phyloP scores from a whole-genome alignment of 2,113 vertebrate genomes.

The Artemisiospiza belli region DNA sequence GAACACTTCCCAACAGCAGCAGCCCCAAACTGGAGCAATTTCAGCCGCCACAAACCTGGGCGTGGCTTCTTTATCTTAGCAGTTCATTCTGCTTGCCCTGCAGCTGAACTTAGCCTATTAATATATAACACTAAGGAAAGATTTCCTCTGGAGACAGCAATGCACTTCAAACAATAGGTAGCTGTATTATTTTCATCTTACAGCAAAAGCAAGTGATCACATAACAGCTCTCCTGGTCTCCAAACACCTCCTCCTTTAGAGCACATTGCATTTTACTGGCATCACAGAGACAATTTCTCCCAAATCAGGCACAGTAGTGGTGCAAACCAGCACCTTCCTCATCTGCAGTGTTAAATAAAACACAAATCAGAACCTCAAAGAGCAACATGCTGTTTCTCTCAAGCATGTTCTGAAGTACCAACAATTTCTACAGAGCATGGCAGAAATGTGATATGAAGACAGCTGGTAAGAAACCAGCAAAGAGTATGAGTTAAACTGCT shows the following conservation, averaged over 20 bases:
- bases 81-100: not conserved
- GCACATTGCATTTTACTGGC: not conserved
- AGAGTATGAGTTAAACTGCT: not conserved
- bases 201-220: not conserved
- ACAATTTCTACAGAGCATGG: not conserved
- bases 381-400: not conserved
- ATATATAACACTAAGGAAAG: not conserved
- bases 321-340: not conserved
- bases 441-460: not conserved
- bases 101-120: slow-evolving; percentile 31
- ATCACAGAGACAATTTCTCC: not conserved
- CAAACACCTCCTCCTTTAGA: not conserved
- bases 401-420: not conserved
- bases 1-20: not conserved
- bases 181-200: not conserved
- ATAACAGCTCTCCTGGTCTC: not conserved
- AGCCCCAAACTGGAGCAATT: not conserved
- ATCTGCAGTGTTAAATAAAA: not conserved
- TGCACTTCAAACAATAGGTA: not conserved
- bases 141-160: slow-evolving; percentile 12
- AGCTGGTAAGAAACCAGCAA: not conserved
- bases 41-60: not conserved
- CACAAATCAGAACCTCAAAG: not conserved
- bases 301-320: not conserved
- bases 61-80: not conserved